Evolutionary conservation across 2,888 invertebrate genomes (phyloP).

Genomic region (Lobophora halterata): DNA sequence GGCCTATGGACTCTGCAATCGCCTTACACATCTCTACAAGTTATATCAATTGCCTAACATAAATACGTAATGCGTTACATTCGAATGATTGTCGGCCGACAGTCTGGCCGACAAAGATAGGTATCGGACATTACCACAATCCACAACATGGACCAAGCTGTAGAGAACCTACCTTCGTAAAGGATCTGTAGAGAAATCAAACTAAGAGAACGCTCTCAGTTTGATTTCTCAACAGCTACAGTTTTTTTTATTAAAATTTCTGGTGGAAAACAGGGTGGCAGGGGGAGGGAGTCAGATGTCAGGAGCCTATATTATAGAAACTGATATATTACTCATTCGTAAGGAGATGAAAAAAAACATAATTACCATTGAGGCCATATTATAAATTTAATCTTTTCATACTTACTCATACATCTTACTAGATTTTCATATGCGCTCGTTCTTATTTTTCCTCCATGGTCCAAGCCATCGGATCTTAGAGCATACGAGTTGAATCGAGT

Average conservation of each 20-base stretch:
- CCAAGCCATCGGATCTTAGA: constrained; percentile 8
- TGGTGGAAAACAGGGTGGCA: too few relatives aligned
- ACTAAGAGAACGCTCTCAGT: too few relatives aligned
- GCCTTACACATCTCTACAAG: constrained; percentile 47
- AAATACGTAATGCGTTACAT: constrained; percentile 68
- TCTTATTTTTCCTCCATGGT: constrained; percentile 8
- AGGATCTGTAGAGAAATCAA: too few relatives aligned
- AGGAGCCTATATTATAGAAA: too few relatives aligned
- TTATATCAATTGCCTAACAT: constrained; percentile 71
- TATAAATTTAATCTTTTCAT: too few relatives aligned
- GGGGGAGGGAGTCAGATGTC: too few relatives aligned
- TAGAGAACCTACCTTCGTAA: too few relatives aligned
- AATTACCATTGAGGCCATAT: too few relatives aligned
- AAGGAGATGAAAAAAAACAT: constrained; percentile 1
- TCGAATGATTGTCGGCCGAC: constrained; percentile 63
- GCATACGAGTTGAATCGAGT: constrained; percentile 67
- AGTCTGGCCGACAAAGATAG: constrained; percentile 66
- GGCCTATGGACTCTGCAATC: constrained; percentile 27
- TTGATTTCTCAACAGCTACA: too few relatives aligned
- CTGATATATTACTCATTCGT: too few relatives aligned
- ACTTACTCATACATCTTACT: too few relatives aligned
- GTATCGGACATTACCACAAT: constrained; percentile 69
- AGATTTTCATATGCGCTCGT: neutral
- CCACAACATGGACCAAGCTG: constrained; percentile 54
- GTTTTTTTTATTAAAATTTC: too few relatives aligned